Evolutionary conservation across 2,113 vertebrate genomes (phyloP), one percentile per base, ranked within the genome.

Genomic region (Chloropsis hardwickii): DNA sequence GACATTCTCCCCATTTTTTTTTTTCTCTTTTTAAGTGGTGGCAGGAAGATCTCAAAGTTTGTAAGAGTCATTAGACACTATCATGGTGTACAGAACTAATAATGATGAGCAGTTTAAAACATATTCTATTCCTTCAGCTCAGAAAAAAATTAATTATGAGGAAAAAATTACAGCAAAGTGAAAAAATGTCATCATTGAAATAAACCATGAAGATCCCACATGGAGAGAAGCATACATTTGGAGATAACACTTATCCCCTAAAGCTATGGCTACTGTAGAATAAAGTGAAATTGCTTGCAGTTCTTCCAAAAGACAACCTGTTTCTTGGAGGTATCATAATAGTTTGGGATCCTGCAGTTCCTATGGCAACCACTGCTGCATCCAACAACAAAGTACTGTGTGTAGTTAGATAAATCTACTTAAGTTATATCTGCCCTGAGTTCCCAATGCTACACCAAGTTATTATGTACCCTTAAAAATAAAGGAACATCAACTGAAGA

Each of bases 321-420:
- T 92, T 95, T 96, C 97, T 97, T 94, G 1, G 88, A 96, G 87
- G 96, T 77, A 88, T 71, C 78, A 10, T 90, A 95, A 96, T 33
- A 74, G 58, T 97, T 94, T 94, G 94, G 95, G 94, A 97, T 91
- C 71, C 62, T 33, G 28, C 85, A 73, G 98, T 98, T 98, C 96
- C 98, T 96, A 96, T 97, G 96, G 95, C 45, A 93, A 96, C 96
- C 81, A 62, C 86, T 88, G 95, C 90, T 96, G 95, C 96, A 90
- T 89, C 44, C 11, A 95, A 97, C 88, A 97, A 96, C 97, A 96
- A 96, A 96, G 91, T 94, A 17, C 47, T 90, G 81, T 42, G 95
- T 94, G 86, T 54, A 95, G 91, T 92, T 70, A 85, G 95, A 91
- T 61, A 96, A 98, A 97, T 96, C 90, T 98, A 78, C 95, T 94